phyloP scores from a whole-genome alignment of 2,888 invertebrate genomes.

The Archips crataeganus region DNA sequence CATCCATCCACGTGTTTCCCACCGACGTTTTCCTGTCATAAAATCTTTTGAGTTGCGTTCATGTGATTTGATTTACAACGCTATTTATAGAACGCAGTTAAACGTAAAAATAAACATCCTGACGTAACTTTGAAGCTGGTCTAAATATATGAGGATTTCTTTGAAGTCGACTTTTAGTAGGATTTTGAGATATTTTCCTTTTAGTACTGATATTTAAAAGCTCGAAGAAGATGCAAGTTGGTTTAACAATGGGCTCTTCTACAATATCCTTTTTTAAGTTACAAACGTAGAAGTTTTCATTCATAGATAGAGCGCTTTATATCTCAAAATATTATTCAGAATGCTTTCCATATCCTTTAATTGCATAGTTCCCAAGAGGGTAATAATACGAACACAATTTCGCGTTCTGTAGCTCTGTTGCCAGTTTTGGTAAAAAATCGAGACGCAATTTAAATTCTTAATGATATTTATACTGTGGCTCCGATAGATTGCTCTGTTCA shows the following conservation, averaged over 20 bases:
- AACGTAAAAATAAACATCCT: constrained; percentile 20
- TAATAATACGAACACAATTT: neutral
- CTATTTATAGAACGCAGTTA: constrained; percentile 7
- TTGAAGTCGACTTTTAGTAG: neutral
- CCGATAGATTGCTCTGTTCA: neutral
- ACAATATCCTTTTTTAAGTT: too few relatives aligned
- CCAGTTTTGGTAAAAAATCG: neutral
- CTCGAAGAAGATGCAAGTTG: too few relatives aligned
- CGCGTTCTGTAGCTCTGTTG: neutral
- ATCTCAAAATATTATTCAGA: neutral
- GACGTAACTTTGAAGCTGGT: neutral
- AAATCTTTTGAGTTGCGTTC: constrained; percentile 1
- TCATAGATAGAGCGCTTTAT: neutral
- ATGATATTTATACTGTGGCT: constrained; percentile 3
- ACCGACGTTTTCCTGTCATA: constrained; percentile 4
- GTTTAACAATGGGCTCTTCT: too few relatives aligned
- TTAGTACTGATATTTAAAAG: too few relatives aligned
- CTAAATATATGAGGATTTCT: neutral
- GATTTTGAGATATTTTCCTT: neutral
- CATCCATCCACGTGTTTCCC: neutral
- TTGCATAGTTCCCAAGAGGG: neutral
- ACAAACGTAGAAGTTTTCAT: too few relatives aligned
- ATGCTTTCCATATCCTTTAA: neutral
- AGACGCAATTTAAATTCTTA: constrained; percentile 15
- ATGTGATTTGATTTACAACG: constrained; percentile 11